These are phyloP conservation scores for Dolichallabes microphthalmus DNA, from an alignment of 2,113 vertebrate species.

Conservation along the genomic window DNA sequence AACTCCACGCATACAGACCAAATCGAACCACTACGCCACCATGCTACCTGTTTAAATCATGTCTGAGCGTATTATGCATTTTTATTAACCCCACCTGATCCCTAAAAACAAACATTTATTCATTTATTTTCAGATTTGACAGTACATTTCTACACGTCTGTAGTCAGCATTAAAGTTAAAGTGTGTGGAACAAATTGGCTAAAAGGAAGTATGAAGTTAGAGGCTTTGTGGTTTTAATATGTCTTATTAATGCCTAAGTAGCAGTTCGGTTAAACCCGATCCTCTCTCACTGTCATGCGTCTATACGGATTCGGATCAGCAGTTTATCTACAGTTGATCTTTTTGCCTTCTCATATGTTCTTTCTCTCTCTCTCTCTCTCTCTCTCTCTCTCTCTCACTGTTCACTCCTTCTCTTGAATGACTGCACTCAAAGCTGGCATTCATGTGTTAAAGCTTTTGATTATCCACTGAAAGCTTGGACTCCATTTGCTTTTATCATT, in stretches of 20 bases:
- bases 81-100: not conserved
- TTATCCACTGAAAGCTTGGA: slow-evolving; percentile 65
- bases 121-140: not conserved
- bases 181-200: slow-evolving; percentile 34
- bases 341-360: slow-evolving; percentile 64
- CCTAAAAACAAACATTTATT: not conserved
- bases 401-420: slow-evolving; percentile 68
- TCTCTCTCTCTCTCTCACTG: slow-evolving; percentile 59
- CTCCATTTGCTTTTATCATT: slow-evolving; percentile 65
- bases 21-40: too few relatives aligned
- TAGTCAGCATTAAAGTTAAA: not conserved
- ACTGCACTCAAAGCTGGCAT: slow-evolving; percentile 64
- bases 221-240: slow-evolving; percentile 4
- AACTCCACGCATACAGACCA: too few relatives aligned
- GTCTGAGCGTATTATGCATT: not conserved
- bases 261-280: slow-evolving; percentile 54
- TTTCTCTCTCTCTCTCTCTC: slow-evolving; percentile 58
- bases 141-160: not conserved
- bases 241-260: slow-evolving; percentile 4
- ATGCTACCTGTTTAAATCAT: not conserved
- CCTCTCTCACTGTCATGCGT: slow-evolving; percentile 62
- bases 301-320: slow-evolving; percentile 68
- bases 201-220: slow-evolving; percentile 33
- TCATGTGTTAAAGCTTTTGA: slow-evolving; percentile 63
- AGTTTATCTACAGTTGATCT: slow-evolving; percentile 71